Evolutionary conservation across 2,888 invertebrate species (phyloP), one percentile per base, ranked within the genome.

Genomic region (Strigamia crassipes): DNA sequence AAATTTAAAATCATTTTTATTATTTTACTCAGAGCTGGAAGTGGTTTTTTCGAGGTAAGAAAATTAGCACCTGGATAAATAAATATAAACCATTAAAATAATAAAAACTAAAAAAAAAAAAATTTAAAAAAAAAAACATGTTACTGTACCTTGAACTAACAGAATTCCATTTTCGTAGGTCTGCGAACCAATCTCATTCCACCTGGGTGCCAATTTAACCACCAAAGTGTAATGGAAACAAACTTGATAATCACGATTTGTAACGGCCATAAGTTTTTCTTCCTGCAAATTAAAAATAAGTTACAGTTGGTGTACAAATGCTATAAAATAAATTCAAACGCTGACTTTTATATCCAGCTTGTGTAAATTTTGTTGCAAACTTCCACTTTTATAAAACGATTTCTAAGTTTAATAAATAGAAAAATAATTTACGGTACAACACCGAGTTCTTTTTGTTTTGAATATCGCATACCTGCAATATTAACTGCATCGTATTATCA

Each of bases 141-240:
- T 34, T 46, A 82, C n/a, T n/a, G n/a, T n/a, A n/a, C 82, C 82
- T 78, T 82, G 27, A 34, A 82, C 78, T 42, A 79, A 38, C 42
- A 81, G 21, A 41, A 73, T 73, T 42, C 81, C 81, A 31, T 27
- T 18, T 12, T 66, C 61, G 18, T 66, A 66, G 15, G 46, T 12
- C 18, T 78, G 78, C 3, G 78, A 78, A 31, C 78, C 78, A 12
- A 78, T 42, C 42, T 82, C 78, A 78, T 82, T 82, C 82, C 82
- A 82, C 13, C 9, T 23, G 5, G 82, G 82, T 27, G 82, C 42
- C 31, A 82, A 31, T 82, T 82, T 82, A 4, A 78, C 34, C 31
- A 78, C 18, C 31, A 82, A 42, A 78, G 78, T 82, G 51, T 82
- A 82, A 78, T 82, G 73, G 9, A 82, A 51, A 41, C 82, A 82